These are phyloP conservation scores for Datnioides undecimradiatus DNA, from an alignment of 2,113 vertebrate species.

Conservation along the genomic window DNA sequence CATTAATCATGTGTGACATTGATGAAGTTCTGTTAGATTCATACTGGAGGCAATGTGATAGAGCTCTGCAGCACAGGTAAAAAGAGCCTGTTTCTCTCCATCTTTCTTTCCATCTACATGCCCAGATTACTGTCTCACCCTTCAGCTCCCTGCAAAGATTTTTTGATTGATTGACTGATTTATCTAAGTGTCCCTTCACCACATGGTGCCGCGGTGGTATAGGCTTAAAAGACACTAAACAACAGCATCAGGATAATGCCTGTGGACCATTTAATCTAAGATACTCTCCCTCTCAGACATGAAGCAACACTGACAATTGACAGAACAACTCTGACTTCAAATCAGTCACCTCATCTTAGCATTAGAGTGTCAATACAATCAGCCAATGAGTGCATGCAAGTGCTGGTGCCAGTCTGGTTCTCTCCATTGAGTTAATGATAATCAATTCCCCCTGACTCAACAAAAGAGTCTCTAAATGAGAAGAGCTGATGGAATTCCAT, in stretches of 20 bases:
- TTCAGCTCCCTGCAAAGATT: background rate
- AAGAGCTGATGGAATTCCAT: conserved; percentile 27
- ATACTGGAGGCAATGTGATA: background rate
- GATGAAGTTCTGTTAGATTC: conserved; percentile 7
- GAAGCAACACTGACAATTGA: background rate
- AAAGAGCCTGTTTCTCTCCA: background rate
- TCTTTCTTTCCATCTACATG: conserved; percentile 9
- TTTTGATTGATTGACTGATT: conserved; percentile 20
- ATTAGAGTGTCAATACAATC: conserved; percentile 35
- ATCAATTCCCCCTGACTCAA: conserved; percentile 38
- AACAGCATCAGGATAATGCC: background rate
- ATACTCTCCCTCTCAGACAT: background rate
- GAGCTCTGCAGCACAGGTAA: background rate
- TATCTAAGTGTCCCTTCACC: conserved; percentile 13
- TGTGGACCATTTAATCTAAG: conserved; percentile 20
- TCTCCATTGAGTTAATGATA: conserved; percentile 29
- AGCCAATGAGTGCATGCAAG: conserved; percentile 22
- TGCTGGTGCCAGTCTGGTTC: background rate
- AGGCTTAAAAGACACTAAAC: conserved; percentile 5
- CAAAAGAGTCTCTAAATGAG: conserved; percentile 7
- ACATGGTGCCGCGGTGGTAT: background rate
- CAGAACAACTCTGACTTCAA: conserved; percentile 20
- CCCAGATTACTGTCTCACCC: background rate
- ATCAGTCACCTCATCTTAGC: conserved; percentile 41
- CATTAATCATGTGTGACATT: conserved; percentile 8